phyloP scores from a whole-genome alignment of 2,797 vertebrate species.

The Tamandua tetradactyla region DNA sequence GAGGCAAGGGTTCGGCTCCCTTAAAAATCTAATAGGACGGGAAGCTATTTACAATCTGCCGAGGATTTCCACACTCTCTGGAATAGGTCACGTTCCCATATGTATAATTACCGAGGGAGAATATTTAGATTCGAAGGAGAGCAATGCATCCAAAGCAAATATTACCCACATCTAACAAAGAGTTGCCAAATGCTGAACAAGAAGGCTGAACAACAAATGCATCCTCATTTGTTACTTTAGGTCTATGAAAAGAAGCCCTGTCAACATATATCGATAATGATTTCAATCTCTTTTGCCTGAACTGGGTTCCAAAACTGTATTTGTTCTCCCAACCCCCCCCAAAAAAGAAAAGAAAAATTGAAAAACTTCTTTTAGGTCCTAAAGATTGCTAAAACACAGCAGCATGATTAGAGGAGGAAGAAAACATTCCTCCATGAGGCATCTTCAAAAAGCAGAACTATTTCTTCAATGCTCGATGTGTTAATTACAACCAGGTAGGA shows the following conservation, averaged over 20 bases:
- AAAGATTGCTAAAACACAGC: slow-evolving; percentile 72
- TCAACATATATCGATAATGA: slow-evolving; percentile 18
- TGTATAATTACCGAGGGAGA: slow-evolving; percentile 79
- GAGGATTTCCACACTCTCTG: slow-evolving; percentile 52
- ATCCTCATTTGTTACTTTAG: slow-evolving; percentile 5
- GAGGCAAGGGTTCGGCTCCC: not conserved
- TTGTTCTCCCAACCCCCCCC: not conserved
- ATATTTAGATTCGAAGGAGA: slow-evolving; percentile 65
- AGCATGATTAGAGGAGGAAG: slow-evolving; percentile 81
- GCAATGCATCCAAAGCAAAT: slow-evolving; percentile 47
- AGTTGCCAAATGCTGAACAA: slow-evolving; percentile 12
- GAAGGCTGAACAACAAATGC: slow-evolving; percentile 55
- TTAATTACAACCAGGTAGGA: slow-evolving; percentile 89
- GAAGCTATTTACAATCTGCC: slow-evolving; percentile 70
- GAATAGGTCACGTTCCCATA: slow-evolving; percentile 78
- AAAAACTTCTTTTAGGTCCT: slow-evolving; percentile 73
- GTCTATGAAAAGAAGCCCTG: not conserved
- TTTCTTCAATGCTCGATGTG: slow-evolving; percentile 83
- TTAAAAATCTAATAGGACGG: slow-evolving; percentile 54
- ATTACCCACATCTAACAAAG: slow-evolving; percentile 63
- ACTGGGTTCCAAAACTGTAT: not conserved
- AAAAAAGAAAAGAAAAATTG: not conserved
- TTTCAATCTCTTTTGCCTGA: slow-evolving; percentile 36
- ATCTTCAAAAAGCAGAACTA: slow-evolving; percentile 79
- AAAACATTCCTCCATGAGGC: slow-evolving; percentile 83